Evolutionary conservation across 2,113 vertebrate genomes (phyloP).

Genomic region (Alaudala cheleensis): DNA sequence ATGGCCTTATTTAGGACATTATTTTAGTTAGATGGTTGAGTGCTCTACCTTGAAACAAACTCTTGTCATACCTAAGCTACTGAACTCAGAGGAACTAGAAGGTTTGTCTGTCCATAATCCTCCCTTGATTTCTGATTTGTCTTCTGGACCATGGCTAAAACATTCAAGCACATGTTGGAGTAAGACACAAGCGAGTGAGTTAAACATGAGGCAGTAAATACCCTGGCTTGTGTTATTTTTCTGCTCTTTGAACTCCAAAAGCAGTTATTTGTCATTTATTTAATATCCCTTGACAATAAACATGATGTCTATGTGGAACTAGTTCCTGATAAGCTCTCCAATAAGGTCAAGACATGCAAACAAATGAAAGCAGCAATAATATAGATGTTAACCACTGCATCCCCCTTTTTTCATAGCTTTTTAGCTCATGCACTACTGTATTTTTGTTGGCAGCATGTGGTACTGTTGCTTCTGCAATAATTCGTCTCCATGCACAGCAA

Average conservation of each 20-base stretch:
- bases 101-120: background rate
- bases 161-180: background rate
- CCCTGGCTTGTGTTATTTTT: slow-evolving; percentile 39
- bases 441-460: slow-evolving; percentile 42
- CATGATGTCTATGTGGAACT: slow-evolving; percentile 28
- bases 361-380: slow-evolving; percentile 56
- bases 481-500: slow-evolving; percentile 32
- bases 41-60: background rate
- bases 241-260: slow-evolving; percentile 58
- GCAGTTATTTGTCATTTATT: slow-evolving; percentile 60
- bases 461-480: slow-evolving; percentile 48
- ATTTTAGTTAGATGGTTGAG: background rate
- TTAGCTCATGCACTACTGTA: slow-evolving; percentile 23
- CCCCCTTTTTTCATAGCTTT: background rate
- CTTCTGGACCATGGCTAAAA: background rate
- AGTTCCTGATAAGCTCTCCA: slow-evolving; percentile 54
- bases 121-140: background rate
- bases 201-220: slow-evolving; percentile 44
- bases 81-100: too few species aligned
- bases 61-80: too few species aligned
- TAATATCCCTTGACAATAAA: slow-evolving; percentile 52
- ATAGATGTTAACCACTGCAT: slow-evolving; percentile 49
- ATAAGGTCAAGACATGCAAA: slow-evolving; percentile 40
- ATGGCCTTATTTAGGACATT: background rate
- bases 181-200: background rate